These are phyloP conservation scores for Drosophila kohkoa DNA, from an alignment of 1,140 invertebrate species.

Conservation along the genomic window DNA sequence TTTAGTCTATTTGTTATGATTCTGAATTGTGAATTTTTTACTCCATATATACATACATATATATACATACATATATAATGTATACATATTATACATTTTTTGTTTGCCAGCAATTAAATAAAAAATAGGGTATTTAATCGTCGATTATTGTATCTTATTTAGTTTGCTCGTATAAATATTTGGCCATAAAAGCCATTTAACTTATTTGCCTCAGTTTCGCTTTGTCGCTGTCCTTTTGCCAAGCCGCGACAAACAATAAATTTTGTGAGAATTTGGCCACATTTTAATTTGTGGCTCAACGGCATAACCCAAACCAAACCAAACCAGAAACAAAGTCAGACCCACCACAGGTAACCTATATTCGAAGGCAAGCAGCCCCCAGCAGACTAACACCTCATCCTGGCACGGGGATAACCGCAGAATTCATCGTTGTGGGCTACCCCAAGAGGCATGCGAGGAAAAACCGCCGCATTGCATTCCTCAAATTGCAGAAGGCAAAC, in stretches of 20 bases:
- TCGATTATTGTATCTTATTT: slow-evolving; percentile 15
- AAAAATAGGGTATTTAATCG: slow-evolving; percentile 2
- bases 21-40: no score
- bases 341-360: neutral
- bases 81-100: no score
- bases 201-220: slow-evolving; percentile 67
- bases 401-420: slow-evolving; percentile 55
- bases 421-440: slow-evolving; percentile 71
- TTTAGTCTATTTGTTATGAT: no score
- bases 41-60: no score
- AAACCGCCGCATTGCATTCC: slow-evolving; percentile 48
- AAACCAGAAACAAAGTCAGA: neutral
- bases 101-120: neutral
- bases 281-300: slow-evolving; percentile 78
- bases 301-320: slow-evolving; percentile 27
- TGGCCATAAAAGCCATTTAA: slow-evolving; percentile 70
- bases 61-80: no score
- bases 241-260: slow-evolving; percentile 75
- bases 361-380: neutral
- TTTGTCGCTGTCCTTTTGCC: slow-evolving; percentile 49
- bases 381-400: slow-evolving; percentile 59
- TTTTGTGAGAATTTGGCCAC: slow-evolving; percentile 74
- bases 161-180: slow-evolving; percentile 54
- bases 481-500: slow-evolving; percentile 56
- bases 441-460: slow-evolving; percentile 15